Evolutionary conservation across 2,113 vertebrate genomes (phyloP), one percentile per base, ranked within the genome.

Genomic region (Recurvirostra avosetta): DNA sequence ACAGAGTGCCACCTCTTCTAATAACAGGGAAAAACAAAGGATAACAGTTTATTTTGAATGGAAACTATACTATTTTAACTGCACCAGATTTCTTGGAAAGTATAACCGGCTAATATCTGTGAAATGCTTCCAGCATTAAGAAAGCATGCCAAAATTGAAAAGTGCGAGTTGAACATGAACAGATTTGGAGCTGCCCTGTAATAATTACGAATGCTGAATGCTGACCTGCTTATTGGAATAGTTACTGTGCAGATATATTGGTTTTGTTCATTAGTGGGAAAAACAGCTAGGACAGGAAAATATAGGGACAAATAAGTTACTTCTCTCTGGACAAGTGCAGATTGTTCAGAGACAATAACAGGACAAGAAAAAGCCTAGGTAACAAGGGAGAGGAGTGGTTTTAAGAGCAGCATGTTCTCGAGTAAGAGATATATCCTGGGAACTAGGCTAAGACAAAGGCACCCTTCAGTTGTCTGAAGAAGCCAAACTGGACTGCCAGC

Each of bases 61-160:
- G 75, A 95, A 96, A 88, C 0, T 2, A 32, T 63, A 78, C 27
- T 91, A 41, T 65, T 96, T 92, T 92, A 92, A 91, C 92, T 65
- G 34, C 43, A 89, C 23, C 52, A 89, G 76, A 92, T 91, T 95
- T 86, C 91, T 96, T 95, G 92, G 92, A 97, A 97, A 96, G 92
- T 74, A 67, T 40, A 95, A 90, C 43, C 6, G 13, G 43, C 47
- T 86, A 88, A 83, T 86, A 96, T 86, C 74, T 96, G 72, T 95
- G 88, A 96, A 95, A 95, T 32, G 61, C 6, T 94, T 97, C 94
- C 96, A 97, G 32, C 79, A 36, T 71, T 63, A 53, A 86, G 59
- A 74, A 78, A 66, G 23, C n/a, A 59, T 70, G 94, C 92, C 96
- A 96, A 72, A 94, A 83, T 34, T 86, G 80, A 84, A 94, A 92